Evolutionary conservation across 2,113 vertebrate species (phyloP).

Genomic region (Martes martes): DNA sequence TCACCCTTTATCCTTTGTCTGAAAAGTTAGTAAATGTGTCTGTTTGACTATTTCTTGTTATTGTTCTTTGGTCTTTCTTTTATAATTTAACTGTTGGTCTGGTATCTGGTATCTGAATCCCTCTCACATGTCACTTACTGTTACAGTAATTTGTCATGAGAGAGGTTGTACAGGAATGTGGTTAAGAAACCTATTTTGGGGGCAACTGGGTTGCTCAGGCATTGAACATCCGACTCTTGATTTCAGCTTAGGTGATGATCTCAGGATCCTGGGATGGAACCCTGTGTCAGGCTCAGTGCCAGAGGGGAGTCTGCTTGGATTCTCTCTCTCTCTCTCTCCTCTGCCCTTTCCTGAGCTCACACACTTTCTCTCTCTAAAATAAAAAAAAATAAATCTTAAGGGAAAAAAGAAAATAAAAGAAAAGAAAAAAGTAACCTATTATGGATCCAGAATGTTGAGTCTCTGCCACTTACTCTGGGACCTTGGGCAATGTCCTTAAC

Average conservation of each 20-base stretch:
- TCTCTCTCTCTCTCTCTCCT: background rate
- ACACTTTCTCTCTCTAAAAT: background rate
- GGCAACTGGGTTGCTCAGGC: background rate
- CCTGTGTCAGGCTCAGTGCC: background rate
- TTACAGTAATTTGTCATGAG: background rate
- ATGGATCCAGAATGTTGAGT: too few species aligned
- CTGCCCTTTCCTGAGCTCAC: background rate
- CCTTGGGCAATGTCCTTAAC: background rate
- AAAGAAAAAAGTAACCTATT: background rate
- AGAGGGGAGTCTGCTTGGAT: background rate
- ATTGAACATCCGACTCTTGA: fast-evolving
- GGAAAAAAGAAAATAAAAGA: background rate
- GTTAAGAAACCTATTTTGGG: background rate
- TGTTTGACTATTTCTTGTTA: background rate
- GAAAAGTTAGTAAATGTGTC: background rate
- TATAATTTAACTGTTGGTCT: background rate
- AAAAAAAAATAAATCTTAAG: background rate
- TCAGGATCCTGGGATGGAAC: background rate
- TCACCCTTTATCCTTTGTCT: background rate
- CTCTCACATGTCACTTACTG: background rate
- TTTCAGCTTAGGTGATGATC: background rate
- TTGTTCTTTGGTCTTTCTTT: background rate
- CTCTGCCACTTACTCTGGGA: background rate
- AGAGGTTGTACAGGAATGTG: background rate
- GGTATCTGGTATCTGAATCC: background rate